phyloP scores from a whole-genome alignment of 2,113 vertebrate genomes.

The Cricetomys ansorgei region DNA sequence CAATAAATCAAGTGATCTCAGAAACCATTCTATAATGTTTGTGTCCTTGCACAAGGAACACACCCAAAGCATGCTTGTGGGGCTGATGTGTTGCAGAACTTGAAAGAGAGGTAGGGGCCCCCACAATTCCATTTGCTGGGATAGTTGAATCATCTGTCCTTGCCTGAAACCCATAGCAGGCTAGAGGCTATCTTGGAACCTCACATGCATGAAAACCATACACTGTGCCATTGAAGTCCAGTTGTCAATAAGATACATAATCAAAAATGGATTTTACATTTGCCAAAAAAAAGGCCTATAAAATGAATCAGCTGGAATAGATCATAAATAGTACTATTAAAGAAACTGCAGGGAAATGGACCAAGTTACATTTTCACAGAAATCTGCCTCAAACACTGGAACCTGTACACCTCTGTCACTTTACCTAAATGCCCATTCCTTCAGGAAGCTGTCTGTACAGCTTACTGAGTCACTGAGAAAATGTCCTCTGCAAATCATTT shows the following conservation, averaged over 20 bases:
- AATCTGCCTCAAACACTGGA: not conserved
- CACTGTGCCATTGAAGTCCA: not conserved
- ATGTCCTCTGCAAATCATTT: not conserved
- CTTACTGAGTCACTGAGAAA: slow-evolving; percentile 2
- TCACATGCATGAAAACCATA: not conserved
- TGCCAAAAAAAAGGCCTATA: not conserved
- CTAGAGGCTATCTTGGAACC: not conserved
- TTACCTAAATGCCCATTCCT: not conserved
- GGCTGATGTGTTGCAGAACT: slow-evolving; percentile 19
- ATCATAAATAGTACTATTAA: not conserved
- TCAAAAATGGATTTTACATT: slow-evolving; percentile 14
- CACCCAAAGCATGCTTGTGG: not conserved
- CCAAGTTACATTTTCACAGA: slow-evolving; percentile 3
- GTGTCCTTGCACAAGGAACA: not conserved
- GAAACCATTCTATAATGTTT: not conserved
- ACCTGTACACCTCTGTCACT: slow-evolving; percentile 2
- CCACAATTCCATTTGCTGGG: not conserved
- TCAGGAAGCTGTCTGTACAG: not conserved
- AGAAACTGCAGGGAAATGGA: not conserved
- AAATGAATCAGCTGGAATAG: not conserved
- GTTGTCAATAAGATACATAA: slow-evolving; percentile 21
- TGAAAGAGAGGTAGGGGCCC: not conserved
- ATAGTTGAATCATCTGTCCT: slow-evolving; percentile 21
- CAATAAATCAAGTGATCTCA: slow-evolving; percentile 7
- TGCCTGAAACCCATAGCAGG: not conserved